Evolutionary conservation across 2,888 invertebrate species (phyloP).

Genomic region (Darwinula stevensoni): DNA sequence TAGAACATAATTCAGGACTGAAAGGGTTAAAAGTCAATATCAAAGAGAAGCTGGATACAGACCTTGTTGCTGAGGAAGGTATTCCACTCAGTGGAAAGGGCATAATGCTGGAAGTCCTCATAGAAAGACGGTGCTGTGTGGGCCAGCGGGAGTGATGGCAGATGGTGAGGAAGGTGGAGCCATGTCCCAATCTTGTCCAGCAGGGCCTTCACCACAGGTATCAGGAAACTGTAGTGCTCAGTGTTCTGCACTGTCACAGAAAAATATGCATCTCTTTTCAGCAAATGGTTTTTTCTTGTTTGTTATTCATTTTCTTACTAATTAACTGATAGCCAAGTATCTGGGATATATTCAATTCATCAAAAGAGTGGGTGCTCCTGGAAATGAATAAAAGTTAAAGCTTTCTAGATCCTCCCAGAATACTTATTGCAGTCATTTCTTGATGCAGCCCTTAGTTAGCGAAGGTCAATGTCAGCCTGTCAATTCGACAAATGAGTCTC

Average conservation of each 20-base stretch:
- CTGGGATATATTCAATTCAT: no score
- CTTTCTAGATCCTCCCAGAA: no score
- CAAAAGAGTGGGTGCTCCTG: no score
- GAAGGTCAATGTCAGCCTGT: no score
- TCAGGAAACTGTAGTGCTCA: conserved; percentile 27
- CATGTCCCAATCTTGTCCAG: conserved; percentile 21
- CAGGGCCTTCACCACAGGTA: conserved; percentile 28
- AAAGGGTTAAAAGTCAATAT: no score
- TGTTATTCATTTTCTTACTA: background rate
- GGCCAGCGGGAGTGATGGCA: conserved; percentile 22
- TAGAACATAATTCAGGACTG: no score
- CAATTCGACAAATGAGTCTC: no score
- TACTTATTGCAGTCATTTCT: no score
- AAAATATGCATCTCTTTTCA: background rate
- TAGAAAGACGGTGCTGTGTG: conserved; percentile 26
- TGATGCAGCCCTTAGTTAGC: no score
- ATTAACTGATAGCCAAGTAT: conserved; percentile 6
- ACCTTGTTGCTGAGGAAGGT: conserved; percentile 23
- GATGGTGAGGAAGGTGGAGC: conserved; percentile 13
- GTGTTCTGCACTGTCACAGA: conserved; percentile 11
- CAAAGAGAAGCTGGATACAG: no score
- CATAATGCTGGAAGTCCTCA: conserved; percentile 26
- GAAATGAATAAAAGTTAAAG: no score
- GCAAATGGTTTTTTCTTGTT: background rate
- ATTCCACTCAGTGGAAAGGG: conserved; percentile 24